Conservation (phyloP, 2,888 invertebrate genomes). For the Drosophila atripex region DNA sequence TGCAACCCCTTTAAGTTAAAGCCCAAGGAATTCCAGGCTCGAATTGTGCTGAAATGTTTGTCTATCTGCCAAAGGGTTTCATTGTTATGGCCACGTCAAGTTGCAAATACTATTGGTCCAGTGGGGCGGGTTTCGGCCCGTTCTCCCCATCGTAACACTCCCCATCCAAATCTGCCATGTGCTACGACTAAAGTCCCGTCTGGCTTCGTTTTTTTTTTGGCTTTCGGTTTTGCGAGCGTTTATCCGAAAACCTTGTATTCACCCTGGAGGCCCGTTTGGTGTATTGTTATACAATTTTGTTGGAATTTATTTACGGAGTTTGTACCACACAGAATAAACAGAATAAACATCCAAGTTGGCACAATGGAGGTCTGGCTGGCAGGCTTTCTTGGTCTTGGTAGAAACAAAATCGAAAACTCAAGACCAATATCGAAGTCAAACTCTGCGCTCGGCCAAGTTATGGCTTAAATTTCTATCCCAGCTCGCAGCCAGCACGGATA, state of each 20-base stretch:
- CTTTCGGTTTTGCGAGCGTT: slow-evolving; percentile 22
- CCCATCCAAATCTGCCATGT: slow-evolving; percentile 3
- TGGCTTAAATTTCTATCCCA: slow-evolving; percentile 75
- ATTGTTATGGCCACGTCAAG: slow-evolving; percentile 58
- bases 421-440: slow-evolving; percentile 70
- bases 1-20: slow-evolving; percentile 22
- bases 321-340: slow-evolving; percentile 76
- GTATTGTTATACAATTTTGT: slow-evolving; percentile 79
- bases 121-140: not conserved
- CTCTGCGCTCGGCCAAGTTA: slow-evolving; percentile 63
- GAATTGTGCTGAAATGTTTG: slow-evolving; percentile 19
- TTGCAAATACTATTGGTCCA: slow-evolving; percentile 50
- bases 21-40: slow-evolving; percentile 10
- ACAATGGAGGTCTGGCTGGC: slow-evolving; percentile 39
- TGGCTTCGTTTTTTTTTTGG: not conserved
- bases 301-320: slow-evolving; percentile 80
- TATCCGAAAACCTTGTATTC: slow-evolving; percentile 42
- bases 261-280: slow-evolving; percentile 72
- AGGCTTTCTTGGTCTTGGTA: slow-evolving; percentile 11
- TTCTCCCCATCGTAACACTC: not conserved
- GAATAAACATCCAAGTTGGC: slow-evolving; percentile 77
- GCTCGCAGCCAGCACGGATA: slow-evolving; percentile 47
- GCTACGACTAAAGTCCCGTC: slow-evolving; percentile 24
- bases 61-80: slow-evolving; percentile 36
- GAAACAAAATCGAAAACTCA: slow-evolving; percentile 48